Evolutionary conservation across 2,113 vertebrate species (phyloP).

Genomic region (Ictalurus furcatus): DNA sequence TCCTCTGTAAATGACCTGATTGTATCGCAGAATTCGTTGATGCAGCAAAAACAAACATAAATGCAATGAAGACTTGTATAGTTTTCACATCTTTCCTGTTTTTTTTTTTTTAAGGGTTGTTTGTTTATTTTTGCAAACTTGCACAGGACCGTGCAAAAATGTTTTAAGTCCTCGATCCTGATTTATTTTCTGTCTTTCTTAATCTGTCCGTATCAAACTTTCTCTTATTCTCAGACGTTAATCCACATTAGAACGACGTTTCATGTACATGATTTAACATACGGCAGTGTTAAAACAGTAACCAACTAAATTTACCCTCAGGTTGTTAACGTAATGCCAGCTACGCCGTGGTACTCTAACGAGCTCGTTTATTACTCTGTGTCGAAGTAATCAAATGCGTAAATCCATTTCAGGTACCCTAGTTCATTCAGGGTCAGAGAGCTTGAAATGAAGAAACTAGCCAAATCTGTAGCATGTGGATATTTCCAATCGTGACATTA

Average conservation of each 20-base stretch:
- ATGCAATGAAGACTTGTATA: not conserved
- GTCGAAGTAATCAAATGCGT: not conserved
- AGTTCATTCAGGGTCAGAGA: no score
- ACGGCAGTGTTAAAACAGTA: not conserved
- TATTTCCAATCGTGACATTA: not conserved
- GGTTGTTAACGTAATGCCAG: no score
- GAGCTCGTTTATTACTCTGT: not conserved
- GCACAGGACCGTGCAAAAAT: not conserved
- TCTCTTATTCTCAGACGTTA: no score
- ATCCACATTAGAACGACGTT: no score
- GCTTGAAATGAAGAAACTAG: not conserved
- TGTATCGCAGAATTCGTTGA: not conserved
- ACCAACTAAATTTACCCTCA: not conserved
- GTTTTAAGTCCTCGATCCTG: not conserved
- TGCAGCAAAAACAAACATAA: not conserved
- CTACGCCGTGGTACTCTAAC: no score
- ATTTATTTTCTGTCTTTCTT: no score
- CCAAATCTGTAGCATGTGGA: not conserved
- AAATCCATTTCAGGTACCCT: not conserved
- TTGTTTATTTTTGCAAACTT: not conserved
- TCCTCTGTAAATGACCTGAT: constrained; percentile 2
- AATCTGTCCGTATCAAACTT: no score
- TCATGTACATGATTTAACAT: no score
- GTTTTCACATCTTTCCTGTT: constrained; percentile 3
- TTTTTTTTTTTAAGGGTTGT: not conserved